These are phyloP conservation scores for Heliconius eleuchia DNA, from an alignment of 1,140 invertebrate species.

Conservation along the genomic window DNA sequence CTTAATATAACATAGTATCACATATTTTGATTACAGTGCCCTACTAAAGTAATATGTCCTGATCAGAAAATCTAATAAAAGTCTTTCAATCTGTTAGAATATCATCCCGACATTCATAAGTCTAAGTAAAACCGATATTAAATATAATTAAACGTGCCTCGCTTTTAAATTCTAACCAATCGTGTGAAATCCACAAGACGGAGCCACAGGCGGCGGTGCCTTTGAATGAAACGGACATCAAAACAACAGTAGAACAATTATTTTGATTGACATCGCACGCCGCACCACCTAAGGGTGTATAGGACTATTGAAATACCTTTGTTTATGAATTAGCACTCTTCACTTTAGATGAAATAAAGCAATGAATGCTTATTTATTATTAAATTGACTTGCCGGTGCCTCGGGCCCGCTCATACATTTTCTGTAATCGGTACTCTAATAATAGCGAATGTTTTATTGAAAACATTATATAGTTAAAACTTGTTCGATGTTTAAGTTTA, in stretches of 20 bases:
- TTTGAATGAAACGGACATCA: constrained; percentile 34
- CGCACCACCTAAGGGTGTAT: constrained; percentile 33
- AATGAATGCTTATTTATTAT: constrained; percentile 57
- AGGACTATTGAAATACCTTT: constrained; percentile 33
- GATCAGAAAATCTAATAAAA: too few relatives aligned
- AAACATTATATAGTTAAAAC: not conserved
- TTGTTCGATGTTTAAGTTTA: not conserved
- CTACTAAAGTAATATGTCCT: too few relatives aligned
- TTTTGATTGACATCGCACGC: constrained; percentile 46
- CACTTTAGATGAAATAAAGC: constrained; percentile 64
- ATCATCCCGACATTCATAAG: too few relatives aligned
- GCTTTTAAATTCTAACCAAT: constrained; percentile 29
- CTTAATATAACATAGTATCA: not conserved
- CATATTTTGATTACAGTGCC: too few relatives aligned
- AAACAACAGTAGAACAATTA: constrained; percentile 41
- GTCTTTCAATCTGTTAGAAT: too few relatives aligned
- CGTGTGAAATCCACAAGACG: constrained; percentile 38
- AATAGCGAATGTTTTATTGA: not conserved
- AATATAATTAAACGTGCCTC: constrained; percentile 26
- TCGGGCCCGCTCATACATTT: not conserved
- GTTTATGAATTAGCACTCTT: constrained; percentile 44
- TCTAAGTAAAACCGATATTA: not conserved
- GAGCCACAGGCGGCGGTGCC: constrained; percentile 34
- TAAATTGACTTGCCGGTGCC: constrained; percentile 45
- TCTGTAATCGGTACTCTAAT: not conserved